phyloP scores from a whole-genome alignment of 2,888 invertebrate genomes.

The Vanessa cardui region DNA sequence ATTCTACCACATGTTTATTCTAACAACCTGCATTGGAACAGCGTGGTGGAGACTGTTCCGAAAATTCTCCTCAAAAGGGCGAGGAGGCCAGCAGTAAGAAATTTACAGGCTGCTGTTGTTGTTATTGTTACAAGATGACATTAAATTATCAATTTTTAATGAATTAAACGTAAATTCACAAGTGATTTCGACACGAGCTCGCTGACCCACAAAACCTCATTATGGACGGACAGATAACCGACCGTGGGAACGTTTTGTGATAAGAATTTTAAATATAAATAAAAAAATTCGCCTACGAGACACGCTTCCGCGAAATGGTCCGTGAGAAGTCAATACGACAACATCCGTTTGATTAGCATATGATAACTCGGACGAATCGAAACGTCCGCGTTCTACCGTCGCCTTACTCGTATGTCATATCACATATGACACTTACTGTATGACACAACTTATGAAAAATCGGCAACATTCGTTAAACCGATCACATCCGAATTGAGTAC shows the following conservation, averaged over 20 bases:
- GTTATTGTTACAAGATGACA: too few species aligned
- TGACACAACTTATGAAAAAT: too few species aligned
- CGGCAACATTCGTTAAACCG: too few species aligned
- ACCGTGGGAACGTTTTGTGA: conserved; percentile 68
- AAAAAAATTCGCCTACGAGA: conserved; percentile 56
- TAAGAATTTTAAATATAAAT: conserved; percentile 45
- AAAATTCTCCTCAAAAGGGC: too few species aligned
- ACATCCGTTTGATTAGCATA: conserved; percentile 42
- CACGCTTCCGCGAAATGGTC: conserved; percentile 56
- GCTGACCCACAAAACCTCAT: conserved; percentile 34
- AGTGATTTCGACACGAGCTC: conserved; percentile 17
- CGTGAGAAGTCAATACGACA: conserved; percentile 50
- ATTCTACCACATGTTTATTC: too few species aligned
- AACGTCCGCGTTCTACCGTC: background rate
- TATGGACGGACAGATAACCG: conserved; percentile 49
- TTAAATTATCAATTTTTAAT: conserved; percentile 16
- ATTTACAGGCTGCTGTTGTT: too few species aligned
- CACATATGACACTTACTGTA: too few species aligned
- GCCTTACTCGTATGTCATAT: background rate
- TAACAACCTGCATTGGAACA: too few species aligned
- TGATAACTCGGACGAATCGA: conserved; percentile 41
- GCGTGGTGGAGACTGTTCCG: too few species aligned
- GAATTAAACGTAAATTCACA: conserved; percentile 16
- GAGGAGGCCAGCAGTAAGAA: too few species aligned
- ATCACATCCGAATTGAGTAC: too few species aligned